Base-by-base conservation (phyloP, 2,888 invertebrate species). In the Tachystola acroxantha region DNA sequence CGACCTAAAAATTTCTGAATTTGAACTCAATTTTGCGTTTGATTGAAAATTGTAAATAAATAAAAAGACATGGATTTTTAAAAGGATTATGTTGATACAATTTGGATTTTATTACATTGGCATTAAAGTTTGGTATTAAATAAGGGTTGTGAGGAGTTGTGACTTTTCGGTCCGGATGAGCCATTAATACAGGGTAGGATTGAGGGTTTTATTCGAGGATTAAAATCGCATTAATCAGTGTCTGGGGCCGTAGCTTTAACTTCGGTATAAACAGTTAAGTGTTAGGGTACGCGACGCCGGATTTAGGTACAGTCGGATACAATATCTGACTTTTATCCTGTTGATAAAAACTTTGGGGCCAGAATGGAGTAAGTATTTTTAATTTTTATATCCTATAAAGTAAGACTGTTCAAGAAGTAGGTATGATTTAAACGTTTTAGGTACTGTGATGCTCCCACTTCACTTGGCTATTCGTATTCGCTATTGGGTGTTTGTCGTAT, bases 161-260 rank as follows among this genome's bases (percentile, higher is more conserved):
- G 76, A 77, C 84, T 74, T 86, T 86, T 75, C 76, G 75, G 79
- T 76, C 78, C 76, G 74, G 75, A 72, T 64, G 71, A 76, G 84
- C 88, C 85, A 78, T 81, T 81, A 80, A 81, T 80, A 73, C 76
- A 68, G 79, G 79, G 77, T 70, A 48, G 82, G 86, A 89, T 89
- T 89, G 88, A 79, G 87, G 89, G 89, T 88, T 89, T 89, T 89
- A 88, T 85, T 77, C 77, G 76, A 51, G 84, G 90, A 90, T 91
- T 89, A 89, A 89, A 89, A 88, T 89, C 89, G 87, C 90, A 90
- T 91, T 90, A 90, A 90, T 90, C 90, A 90, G 89, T 89, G 90
- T 89, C 89, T 84, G 71, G 65, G 66, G 63, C 74, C 73, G 67
- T 69, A 73, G 81, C 74, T 79, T 79, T 81, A 85, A 80, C 80